Percentiles rank a stretch among this genome's conserved stretches.
These are phyloP conservation scores for Tinea trinotella DNA, from an alignment of 2,888 invertebrate species.

Conservation along the genomic window DNA sequence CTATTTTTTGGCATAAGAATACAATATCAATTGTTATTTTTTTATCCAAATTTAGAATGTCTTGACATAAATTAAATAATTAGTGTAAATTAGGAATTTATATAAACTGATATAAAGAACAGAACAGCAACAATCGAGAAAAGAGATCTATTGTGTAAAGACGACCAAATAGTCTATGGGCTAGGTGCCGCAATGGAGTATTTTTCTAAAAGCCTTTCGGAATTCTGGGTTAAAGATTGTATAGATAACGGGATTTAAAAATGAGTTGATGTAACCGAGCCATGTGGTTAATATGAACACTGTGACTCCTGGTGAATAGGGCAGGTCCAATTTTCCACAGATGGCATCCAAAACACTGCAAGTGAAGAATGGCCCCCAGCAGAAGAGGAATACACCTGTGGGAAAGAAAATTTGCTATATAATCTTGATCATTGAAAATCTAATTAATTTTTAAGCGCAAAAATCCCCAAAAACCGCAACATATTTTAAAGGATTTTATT, in stretches of 20 bases:
- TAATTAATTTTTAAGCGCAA: no score
- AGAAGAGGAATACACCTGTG: constrained; percentile 97
- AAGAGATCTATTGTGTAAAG: constrained; percentile 43
- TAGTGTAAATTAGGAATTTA: no score
- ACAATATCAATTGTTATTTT: no score
- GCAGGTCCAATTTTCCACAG: constrained; percentile 86
- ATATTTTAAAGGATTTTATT: no score
- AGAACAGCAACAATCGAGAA: neutral
- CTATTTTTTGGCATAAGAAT: neutral
- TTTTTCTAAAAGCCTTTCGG: constrained; percentile 96
- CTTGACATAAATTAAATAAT: no score
- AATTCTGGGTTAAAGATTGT: constrained; percentile 98
- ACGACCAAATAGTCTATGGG: constrained; percentile 60
- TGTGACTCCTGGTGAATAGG: constrained; percentile 87
- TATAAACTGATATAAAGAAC: neutral
- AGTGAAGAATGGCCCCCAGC: constrained; percentile 99
- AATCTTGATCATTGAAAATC: no score
- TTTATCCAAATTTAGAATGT: no score
- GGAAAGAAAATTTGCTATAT: neutral
- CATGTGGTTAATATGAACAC: constrained; percentile 96
- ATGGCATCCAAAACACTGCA: constrained; percentile 98
- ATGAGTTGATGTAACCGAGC: constrained; percentile 98
- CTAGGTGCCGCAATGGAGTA: constrained; percentile 80
- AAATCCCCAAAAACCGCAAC: no score
- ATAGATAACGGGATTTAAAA: constrained; percentile 94